Base-by-base conservation (phyloP, 2,113 vertebrate species). In the Centropristis striata region DNA sequence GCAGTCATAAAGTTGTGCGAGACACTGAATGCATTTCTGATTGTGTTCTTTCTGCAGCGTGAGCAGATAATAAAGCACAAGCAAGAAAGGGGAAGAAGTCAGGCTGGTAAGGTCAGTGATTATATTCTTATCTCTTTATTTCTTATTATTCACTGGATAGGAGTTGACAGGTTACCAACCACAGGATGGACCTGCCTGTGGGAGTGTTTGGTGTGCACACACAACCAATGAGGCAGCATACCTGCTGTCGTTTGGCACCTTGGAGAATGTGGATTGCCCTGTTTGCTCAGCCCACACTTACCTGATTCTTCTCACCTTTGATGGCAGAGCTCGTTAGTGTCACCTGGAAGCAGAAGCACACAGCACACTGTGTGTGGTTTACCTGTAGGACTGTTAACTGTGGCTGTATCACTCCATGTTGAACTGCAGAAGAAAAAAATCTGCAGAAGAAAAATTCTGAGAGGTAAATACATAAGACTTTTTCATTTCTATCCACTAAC, bases 381-480 rank as follows among this genome's bases (percentile, higher is more conserved):
- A n/a, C 69, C 78, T 20, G 16, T 11, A 55, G 41, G 6, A 49
- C 41, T 7, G 0, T 5, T 44, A 3, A 16, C 46, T 42, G 1
- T 2, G 15, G 23, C 14, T 72, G 3, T 1, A 2, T 6, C 7
- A 3, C 10, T n/a, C 0, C 8, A 16, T 3, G 11, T 3, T 12
- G 41, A 21, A 27, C 2, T 13, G 2, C 18, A 47, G 10, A 49
- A 50, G 41, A 5, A 32, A 18, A 57, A 42, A n/a, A 21, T 16
- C 8, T 0, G 5, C 2, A 23, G 27, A 37, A 32, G 50, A 28
- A 9, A 3, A 12, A 32, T 32, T 41, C 2, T 63, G 15, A 28
- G 0, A 81, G 81, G 86, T 87, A 78, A 84, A 66, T 15, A 32
- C n/a, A n/a, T n/a, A n/a, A n/a, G 8, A 44, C 14, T 60, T 42